Base-by-base conservation (phyloP, 1,140 invertebrate genomes). In the Magallana gigas region DNA sequence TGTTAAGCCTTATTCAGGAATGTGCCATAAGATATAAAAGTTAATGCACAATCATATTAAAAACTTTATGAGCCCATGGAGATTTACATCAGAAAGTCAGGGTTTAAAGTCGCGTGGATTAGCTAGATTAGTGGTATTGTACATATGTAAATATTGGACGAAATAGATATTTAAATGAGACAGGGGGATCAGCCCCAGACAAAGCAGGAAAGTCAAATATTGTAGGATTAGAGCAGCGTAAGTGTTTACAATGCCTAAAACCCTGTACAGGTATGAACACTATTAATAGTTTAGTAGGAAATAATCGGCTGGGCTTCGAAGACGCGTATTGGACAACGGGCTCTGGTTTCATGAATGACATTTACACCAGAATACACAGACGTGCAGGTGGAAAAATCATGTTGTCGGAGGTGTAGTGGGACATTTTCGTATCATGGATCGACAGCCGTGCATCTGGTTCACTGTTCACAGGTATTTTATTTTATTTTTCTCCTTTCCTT, bases 91-190 rank as follows among this genome's bases (percentile, higher is more conserved):
- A 36, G 8, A 76, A 76, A 76, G 68, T 76, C 68, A 76, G 23
- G 36, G 68, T 76, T 71, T 76, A 76, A 76, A 76, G 68, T 9
- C 68, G 23, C 18, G 23, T 29, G 68, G 68, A 76, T 76, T 76
- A 76, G 68, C 68, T 23, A 76, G 68, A 76, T 76, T 76, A 76
- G 68, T 76, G 11, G 68, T 9, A 29, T 23, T 76, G 8, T 76
- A 36, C 36, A 76, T 29, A 76, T 76, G 68, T 76, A 76, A 76
- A 76, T 76, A 76, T 76, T 76, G 68, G 68, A 11, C 23, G 68
- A 76, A 76, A 76, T 76, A 76, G 68, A 76, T 76, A 76, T 76
- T 76, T 76, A 76, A 76, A 76, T 76, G 68, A 76, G 68, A 76
- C 9, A 76, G 23, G 68, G 5, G 68, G 68, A 76, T 76, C 23